A percentile compares a stretch with the other conserved stretches of the same genome.
Evolutionary conservation across 1,140 invertebrate genomes (phyloP).

Genomic region (Lucilia sericata): DNA sequence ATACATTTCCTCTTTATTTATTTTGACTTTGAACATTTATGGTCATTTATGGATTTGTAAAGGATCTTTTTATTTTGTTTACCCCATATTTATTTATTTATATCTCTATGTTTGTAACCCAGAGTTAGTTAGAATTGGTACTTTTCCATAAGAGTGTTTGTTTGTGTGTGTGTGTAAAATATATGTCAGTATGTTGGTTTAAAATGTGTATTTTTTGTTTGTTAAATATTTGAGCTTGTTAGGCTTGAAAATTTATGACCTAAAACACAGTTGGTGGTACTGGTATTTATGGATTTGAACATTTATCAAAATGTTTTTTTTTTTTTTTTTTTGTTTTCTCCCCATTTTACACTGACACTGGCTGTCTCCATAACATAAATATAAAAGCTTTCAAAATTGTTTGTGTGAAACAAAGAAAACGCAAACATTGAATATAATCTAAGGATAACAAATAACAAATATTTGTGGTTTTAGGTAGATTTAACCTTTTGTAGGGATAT

Average conservation of each 20-base stretch:
- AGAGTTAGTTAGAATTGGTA: not conserved
- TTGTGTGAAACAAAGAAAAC: too few relatives aligned
- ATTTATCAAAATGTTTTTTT: too few relatives aligned
- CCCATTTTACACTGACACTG: too few relatives aligned
- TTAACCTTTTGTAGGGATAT: too few relatives aligned
- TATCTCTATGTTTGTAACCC: not conserved
- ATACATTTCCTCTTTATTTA: not conserved
- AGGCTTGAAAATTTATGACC: conserved; percentile 10
- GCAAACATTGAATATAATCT: too few relatives aligned
- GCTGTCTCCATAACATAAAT: too few relatives aligned
- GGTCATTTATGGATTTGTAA: conserved; percentile 1
- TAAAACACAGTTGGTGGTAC: conserved; percentile 2
- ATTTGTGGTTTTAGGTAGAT: too few relatives aligned
- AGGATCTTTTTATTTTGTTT: not conserved
- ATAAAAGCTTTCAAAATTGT: too few relatives aligned
- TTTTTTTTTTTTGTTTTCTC: too few relatives aligned
- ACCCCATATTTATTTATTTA: not conserved
- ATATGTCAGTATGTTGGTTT: conserved; percentile 10
- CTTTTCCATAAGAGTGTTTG: not conserved
- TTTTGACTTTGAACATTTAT: not conserved
- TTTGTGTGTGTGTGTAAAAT: not conserved
- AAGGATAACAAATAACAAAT: too few relatives aligned
- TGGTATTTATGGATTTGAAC: not conserved
- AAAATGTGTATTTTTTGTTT: not conserved
- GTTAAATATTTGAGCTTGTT: conserved; percentile 17